Base-by-base conservation (phyloP, 2,113 vertebrate species). In the Heteronetta atricapilla region DNA sequence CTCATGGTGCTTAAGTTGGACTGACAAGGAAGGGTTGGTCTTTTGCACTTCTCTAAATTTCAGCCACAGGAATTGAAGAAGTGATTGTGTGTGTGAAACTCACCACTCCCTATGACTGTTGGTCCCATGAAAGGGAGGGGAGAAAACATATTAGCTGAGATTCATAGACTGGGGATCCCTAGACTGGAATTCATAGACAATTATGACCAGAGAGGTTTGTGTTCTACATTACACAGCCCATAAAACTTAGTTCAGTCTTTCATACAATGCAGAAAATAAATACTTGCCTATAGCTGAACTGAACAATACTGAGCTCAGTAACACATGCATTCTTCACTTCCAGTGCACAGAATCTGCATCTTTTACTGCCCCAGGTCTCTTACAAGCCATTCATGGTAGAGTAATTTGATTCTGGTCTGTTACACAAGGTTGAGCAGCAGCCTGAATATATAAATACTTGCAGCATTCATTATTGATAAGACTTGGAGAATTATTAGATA, bases 391-490 rank as follows among this genome's bases (percentile, higher is more conserved):
- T 92, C 74, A 31, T 64, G 56, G 76, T 46, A 29, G 18, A 69
- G 64, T 90, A 92, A 91, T 94, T 82, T 62, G 84, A 89, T 94
- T 90, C 84, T 76, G 74, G 29, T 72, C 84, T 76, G 66, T 94
- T 86, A 90, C 77, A 93, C 22, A 84, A 90, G 38, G 70, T 48
- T 92, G 84, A 92, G n/a, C 53, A 89, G 77, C 58, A 93, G 93
- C 66, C 66, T 87, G 68, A 83, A 93, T 82, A 56, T 84, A 84
- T 64, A 92, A 93, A 93, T 94, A 75, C 81, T 89, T 72, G 40
- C 58, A 66, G 44, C 81, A 82, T 92, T 90, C 62, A 82, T 92
- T 94, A 83, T 90, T 93, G 78, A 95, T 94, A 93, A 91, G 89
- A 75, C 33, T 68, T 72, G 58, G 52, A 89, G 73, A 94, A 82